Base-by-base conservation (phyloP, 2,797 vertebrate genomes). In the Argyrosomus regius region DNA sequence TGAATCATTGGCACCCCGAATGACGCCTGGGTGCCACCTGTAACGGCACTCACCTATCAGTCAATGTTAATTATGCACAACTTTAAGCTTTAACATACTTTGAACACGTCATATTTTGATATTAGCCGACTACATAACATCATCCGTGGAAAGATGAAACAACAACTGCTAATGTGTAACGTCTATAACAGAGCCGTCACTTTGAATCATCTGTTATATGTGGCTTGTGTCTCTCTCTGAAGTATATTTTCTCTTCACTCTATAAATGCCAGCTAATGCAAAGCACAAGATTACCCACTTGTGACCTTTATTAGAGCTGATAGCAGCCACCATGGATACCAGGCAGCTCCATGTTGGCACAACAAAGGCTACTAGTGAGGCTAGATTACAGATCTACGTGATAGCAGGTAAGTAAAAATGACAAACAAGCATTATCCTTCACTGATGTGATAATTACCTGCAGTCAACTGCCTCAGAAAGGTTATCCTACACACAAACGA, bases 281-380 rank as follows among this genome's bases (percentile, higher is more conserved):
- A 90, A 94, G 75, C 72, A 74, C 64, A 45, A 88, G 87, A 92
- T 92, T 87, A 87, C 86, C 78, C 83, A 87, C 80, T 72, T 50
- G 69, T 93, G 92, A 95, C 92, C 92, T 94, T 93, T 94, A 90
- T 86, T 82, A 72, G 77, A 82, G 78, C 85, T 84, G 92, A 94
- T 92, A 90, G 81, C 80, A 60, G 88, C 85, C 43, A 60, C 81
- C 82, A 72, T 72, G 85, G 87, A 89, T 83, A 87, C 89, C 56
- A 26, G 70, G 74, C 74, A 85, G 85, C 86, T 82, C 67, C 71
- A 52, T 66, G 64, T 82, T 82, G 78, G 84, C 79, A 91, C 77
- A 87, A 87, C 89, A 93, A 89, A 82, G 76, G 83, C 81, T 71
- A 67, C 75, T 80, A 84, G 72, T 74, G 75, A 59, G 72, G 80